Conservation (phyloP, 2,113 vertebrate species). For the Megaceryle maxima region DNA sequence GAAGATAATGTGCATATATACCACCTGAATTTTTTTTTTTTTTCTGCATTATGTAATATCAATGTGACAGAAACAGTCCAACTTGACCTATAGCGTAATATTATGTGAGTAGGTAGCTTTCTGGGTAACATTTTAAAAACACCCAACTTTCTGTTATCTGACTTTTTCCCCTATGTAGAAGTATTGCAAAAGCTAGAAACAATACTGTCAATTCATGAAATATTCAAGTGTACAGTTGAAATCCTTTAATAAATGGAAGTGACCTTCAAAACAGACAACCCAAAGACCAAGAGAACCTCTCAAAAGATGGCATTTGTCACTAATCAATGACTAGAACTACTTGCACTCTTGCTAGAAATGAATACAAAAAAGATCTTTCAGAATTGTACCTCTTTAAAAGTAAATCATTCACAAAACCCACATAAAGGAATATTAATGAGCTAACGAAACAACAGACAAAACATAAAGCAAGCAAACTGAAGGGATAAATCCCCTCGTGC, state of each 20-base stretch:
- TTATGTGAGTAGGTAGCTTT: not conserved
- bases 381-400: not conserved
- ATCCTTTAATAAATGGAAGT: constrained; percentile 46
- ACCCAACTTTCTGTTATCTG: not conserved
- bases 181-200: constrained; percentile 1
- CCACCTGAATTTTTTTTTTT: not conserved
- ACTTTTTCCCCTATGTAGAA: not conserved
- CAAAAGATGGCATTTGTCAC: constrained; percentile 60
- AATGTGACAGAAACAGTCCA: not conserved
- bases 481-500: not conserved
- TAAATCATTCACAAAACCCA: constrained; percentile 15
- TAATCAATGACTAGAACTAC: constrained; percentile 56
- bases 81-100: not conserved
- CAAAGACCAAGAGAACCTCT: constrained; percentile 57
- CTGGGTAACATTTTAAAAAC: not conserved
- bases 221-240: constrained; percentile 32
- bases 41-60: not conserved
- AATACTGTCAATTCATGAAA: constrained; percentile 33
- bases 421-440: constrained; percentile 12
- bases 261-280: constrained; percentile 63
- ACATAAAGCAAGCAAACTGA: not conserved
- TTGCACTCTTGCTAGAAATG: constrained; percentile 23
- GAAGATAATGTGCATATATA: not conserved
- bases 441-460: not conserved
- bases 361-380: constrained; percentile 53